Evolutionary conservation across 2,113 vertebrate species (phyloP), one percentile per base, ranked within the genome.

Genomic region (Oncorhynchus tshawytscha): DNA sequence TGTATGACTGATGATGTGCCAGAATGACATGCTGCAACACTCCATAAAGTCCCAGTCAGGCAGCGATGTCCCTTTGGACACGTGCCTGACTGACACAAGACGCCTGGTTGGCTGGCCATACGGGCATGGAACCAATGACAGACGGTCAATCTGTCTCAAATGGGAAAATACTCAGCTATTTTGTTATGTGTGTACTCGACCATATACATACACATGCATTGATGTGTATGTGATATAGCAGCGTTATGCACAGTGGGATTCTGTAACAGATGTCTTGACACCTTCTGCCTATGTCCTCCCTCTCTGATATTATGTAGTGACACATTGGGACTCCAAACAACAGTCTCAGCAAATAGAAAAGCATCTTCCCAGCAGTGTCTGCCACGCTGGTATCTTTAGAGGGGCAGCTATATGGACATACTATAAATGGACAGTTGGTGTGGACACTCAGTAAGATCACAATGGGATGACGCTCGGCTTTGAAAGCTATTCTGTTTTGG

Each of bases 11-110:
- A 75, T 54, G 76, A 70, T 27, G 39, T 76, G 71, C 54, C 74
- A 51, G 76, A 59, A 59, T 48, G 69, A 71, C 60, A 81, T 78
- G 29, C 79, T 86, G 77, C 81, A 74, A 71, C 75, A 22, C 78
- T 66, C 54, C 67, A 76, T 67, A 86, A 81, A 83, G 81, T 84
- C 78, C 75, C 75, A 89, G 87, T 85, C 90, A 89, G 81, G 1
- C 39, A 89, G 71, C 51, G 16, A 60, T 79, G 62, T 51, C 76
- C 57, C 31, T 13, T 78, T 75, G 81, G 70, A 74, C 29, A 76
- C 64, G 29, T 64, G 77, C 49, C 76, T 72, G 74, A 24, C 29
- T 11, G 24, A 39, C 54, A 64, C 12, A 67, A 31, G 29, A 25
- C 8, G 27, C 66, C 15, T 15, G 51, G 15, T 5, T 54, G 51